Evolutionary conservation across 1,140 invertebrate species (phyloP), one percentile per base, ranked within the genome.

Genomic region (Achroia grisella): DNA sequence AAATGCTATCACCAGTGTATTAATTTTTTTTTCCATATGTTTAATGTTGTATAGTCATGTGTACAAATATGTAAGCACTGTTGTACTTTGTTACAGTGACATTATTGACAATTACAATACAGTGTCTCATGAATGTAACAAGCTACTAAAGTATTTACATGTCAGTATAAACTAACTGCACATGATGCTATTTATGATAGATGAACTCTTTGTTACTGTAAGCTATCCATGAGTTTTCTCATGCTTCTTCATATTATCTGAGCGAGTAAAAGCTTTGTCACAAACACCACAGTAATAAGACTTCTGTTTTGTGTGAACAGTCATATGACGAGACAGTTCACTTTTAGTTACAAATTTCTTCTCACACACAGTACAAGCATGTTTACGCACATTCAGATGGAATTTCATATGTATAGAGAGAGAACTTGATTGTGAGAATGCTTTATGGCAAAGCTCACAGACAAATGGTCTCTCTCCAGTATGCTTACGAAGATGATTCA

Each of bases 401-500:
- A 89, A 89, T 63, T 89, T 88, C 88, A 89, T 90, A 58, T 91
- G 90, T 39, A 90, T 88, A 46, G 88, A 90, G 1, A 90, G 64
- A 39, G 87, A 89, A 54, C 87, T 88, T 0, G 87, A 87, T 49
- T 89, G 89, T 6, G 88, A 88, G 60, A 91, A 90, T 30, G 87
- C 88, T 62, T 89, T 90, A 44, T 87, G 84, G 54, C 89, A 90
- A 1, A 89, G 70, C 59, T 89, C 88, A 75, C 89, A 90, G 31
- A 89, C 88, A 71, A 87, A 94, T 0, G 93, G 93, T 52, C 93
- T 91, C 68, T 94, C 92, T 0, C 95, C 93, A 0, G 95, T 96
- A 62, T 98, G 96, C 45, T 96, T 96, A 8, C 96, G 88, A 34
- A 96, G 80, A 68, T 98, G 96, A 9, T 87, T 87, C 84, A 86